Conservation (phyloP, 2,113 vertebrate species). For the Microtus ochrogaster region DNA sequence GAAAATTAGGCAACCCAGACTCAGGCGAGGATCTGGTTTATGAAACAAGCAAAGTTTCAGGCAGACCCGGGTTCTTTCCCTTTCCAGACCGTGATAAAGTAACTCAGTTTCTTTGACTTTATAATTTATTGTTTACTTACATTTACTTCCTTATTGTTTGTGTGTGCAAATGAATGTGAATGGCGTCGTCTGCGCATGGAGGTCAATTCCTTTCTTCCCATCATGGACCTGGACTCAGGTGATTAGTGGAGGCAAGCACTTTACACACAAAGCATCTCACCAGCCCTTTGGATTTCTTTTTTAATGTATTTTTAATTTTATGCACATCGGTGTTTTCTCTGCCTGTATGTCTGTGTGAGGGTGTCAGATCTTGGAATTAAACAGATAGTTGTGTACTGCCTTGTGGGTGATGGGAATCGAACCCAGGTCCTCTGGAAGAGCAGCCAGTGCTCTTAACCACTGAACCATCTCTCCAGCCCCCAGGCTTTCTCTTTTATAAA, state of each 20-base stretch:
- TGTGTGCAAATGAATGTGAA: neutral
- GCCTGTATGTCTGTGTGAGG: neutral
- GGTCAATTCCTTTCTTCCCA: neutral
- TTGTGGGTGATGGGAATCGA: neutral
- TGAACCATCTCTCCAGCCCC: neutral
- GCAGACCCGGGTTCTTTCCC: neutral
- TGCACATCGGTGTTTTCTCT: neutral
- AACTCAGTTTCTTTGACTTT: neutral
- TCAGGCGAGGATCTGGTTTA: neutral
- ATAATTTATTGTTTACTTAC: neutral
- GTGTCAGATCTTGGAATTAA: neutral
- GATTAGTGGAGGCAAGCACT: neutral
- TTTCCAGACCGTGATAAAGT: slow-evolving; percentile 40
- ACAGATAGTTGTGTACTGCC: neutral
- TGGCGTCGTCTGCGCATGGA: neutral
- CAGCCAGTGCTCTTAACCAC: neutral
- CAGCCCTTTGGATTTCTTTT: neutral
- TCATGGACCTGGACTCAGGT: neutral
- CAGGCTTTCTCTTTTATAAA: neutral
- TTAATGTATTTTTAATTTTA: neutral
- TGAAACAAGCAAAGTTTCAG: neutral
- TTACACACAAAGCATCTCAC: neutral
- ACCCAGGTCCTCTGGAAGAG: neutral
- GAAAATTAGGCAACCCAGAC: neutral
- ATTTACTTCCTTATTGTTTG: neutral